phyloP scores from a whole-genome alignment of 2,888 invertebrate species.

The Ophion slaviceki region DNA sequence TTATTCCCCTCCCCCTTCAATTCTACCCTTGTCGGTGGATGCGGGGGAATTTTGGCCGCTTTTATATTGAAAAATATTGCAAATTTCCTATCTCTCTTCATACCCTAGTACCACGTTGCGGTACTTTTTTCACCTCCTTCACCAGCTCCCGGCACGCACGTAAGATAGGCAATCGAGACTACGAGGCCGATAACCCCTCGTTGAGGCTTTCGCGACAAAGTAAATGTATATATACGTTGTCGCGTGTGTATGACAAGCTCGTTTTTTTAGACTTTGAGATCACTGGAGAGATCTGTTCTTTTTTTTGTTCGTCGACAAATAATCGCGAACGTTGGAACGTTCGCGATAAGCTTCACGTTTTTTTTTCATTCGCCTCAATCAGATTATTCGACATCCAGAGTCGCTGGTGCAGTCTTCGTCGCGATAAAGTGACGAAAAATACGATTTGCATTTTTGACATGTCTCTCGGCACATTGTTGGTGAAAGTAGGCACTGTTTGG shows the following conservation, averaged over 20 bases:
- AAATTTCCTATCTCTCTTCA: slow-evolving; percentile 74
- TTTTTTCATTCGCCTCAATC: slow-evolving; percentile 2
- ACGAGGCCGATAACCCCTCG: slow-evolving; percentile 34
- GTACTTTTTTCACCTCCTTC: slow-evolving; percentile 51
- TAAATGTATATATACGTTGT: slow-evolving; percentile 13
- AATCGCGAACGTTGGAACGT: slow-evolving; percentile 3
- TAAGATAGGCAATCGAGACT: slow-evolving; percentile 53
- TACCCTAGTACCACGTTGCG: background rate
- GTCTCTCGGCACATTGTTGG: too few relatives aligned
- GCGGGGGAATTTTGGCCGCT: slow-evolving; percentile 24
- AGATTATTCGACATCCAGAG: background rate
- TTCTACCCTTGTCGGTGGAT: background rate
- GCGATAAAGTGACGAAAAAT: background rate
- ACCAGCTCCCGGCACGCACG: slow-evolving; percentile 14
- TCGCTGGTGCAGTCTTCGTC: background rate
- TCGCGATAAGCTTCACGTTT: slow-evolving; percentile 22
- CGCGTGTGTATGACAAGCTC: background rate
- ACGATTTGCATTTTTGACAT: background rate
- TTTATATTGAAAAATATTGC: slow-evolving; percentile 76
- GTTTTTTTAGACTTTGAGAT: slow-evolving; percentile 29
- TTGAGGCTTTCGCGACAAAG: slow-evolving; percentile 44
- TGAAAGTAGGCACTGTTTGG: too few relatives aligned
- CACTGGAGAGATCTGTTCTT: background rate
- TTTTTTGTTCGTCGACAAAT: background rate
- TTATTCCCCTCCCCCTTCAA: slow-evolving; percentile 63